Percentiles rank a stretch among this genome's conserved stretches.
Conservation (phyloP, 2,797 vertebrate genomes). For the Eulemur coronatus region DNA sequence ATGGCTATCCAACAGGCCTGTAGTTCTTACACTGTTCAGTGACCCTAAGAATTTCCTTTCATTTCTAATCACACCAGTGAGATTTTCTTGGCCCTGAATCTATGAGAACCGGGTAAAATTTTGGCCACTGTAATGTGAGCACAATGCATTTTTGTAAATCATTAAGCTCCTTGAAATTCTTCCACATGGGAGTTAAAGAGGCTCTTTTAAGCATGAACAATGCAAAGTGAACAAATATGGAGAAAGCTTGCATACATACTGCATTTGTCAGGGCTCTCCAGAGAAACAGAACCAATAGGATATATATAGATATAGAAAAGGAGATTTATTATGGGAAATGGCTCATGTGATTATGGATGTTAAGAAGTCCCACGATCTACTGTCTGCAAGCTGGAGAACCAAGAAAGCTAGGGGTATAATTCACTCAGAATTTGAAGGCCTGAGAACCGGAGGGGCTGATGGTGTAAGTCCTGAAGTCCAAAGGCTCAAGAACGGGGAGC, state of each 20-base stretch:
- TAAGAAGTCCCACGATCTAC: not conserved
- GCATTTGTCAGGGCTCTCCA: not conserved
- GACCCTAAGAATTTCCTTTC: slow-evolving; percentile 47
- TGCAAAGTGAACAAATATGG: not conserved
- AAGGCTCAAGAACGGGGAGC: not conserved
- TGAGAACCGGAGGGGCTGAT: not conserved
- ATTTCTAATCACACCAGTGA: slow-evolving; percentile 3
- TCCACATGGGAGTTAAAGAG: slow-evolving; percentile 6
- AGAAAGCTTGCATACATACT: not conserved
- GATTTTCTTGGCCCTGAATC: slow-evolving; percentile 39
- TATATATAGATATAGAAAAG: not conserved
- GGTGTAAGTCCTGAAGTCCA: not conserved
- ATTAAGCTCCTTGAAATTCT: slow-evolving; percentile 24
- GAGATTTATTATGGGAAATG: not conserved
- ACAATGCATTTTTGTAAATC: slow-evolving; percentile 40
- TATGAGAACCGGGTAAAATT: slow-evolving; percentile 47
- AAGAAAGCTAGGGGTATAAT: not conserved
- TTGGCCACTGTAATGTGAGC: slow-evolving; percentile 28
- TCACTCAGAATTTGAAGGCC: not conserved
- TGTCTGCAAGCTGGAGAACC: not conserved
- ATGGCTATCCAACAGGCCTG: not conserved
- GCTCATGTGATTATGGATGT: not conserved
- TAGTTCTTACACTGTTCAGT: not conserved
- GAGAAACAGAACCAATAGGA: not conserved
- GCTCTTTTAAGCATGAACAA: not conserved